Conservation (phyloP, 2,797 vertebrate genomes). For the Aplochiton taeniatus region DNA sequence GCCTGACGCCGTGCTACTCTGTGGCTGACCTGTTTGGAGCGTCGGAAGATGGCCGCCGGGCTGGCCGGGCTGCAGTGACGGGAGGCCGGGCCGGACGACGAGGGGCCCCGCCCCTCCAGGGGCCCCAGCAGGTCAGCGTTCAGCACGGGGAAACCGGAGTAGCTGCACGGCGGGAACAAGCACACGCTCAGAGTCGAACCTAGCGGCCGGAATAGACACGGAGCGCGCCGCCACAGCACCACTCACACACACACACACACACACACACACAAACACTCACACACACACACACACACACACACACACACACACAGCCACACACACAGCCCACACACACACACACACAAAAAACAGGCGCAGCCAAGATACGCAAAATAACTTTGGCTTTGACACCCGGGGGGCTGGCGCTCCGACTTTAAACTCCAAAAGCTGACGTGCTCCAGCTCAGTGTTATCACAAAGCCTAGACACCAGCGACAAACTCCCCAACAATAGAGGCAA, state of each 20-base stretch:
- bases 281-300: conserved; percentile 17
- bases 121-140: conserved; percentile 88
- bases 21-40: conserved; percentile 92
- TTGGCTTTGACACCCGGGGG: conserved; percentile 7
- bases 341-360: conserved; percentile 9
- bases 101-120: conserved; percentile 78
- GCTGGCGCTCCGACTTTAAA: conserved; percentile 13
- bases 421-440: conserved; percentile 21
- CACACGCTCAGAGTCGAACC: too few relatives aligned
- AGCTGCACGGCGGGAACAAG: conserved; percentile 71
- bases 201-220: too few relatives aligned
- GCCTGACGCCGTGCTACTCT: neutral
- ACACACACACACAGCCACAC: conserved; percentile 18
- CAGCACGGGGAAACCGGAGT: conserved; percentile 93
- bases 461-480: conserved; percentile 30
- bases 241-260: too few relatives aligned
- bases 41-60: conserved; percentile 93
- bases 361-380: conserved; percentile 10
- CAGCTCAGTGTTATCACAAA: conserved; percentile 39
- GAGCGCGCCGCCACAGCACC: too few relatives aligned
- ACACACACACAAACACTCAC: conserved; percentile 23
- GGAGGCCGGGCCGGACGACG: conserved; percentile 75
- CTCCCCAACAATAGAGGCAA: conserved; percentile 38
- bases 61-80: conserved; percentile 91
- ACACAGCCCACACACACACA: neutral